These are phyloP conservation scores for Elgonia sp. DNA, from an alignment of 2,888 invertebrate species.

Conservation along the genomic window DNA sequence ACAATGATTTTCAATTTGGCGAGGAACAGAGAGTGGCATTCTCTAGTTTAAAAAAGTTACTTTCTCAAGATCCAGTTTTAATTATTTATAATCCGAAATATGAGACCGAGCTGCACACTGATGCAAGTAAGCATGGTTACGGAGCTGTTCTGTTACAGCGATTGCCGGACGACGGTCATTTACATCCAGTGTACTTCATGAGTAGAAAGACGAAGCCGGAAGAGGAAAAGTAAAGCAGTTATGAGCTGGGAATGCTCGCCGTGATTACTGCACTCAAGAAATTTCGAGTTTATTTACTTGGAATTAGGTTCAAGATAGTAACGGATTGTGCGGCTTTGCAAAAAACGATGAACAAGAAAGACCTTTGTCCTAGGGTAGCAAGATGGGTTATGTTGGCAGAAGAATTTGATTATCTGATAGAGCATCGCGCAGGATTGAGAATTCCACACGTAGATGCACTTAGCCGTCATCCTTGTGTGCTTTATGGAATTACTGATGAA, in stretches of 20 bases:
- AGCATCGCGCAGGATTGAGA: conserved; percentile 23
- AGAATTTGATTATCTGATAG: conserved; percentile 9
- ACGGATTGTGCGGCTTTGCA: conserved; percentile 22
- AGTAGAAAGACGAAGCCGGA: conserved; percentile 17
- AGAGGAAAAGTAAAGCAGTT: conserved; percentile 34
- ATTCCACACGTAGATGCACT: conserved; percentile 23
- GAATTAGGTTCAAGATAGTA: conserved; percentile 25
- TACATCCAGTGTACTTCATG: conserved; percentile 26
- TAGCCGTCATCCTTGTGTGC: conserved; percentile 58
- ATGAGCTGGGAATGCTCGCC: conserved; percentile 29
- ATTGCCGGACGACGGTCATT: conserved; percentile 6
- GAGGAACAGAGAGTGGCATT: not conserved
- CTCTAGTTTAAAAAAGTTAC: not conserved
- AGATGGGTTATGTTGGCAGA: conserved; percentile 19
- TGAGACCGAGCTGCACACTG: conserved; percentile 18
- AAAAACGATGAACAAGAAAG: conserved; percentile 29
- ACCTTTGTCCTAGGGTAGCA: conserved; percentile 5
- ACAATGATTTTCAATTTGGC: conserved; percentile 22
- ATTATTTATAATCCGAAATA: conserved; percentile 3
- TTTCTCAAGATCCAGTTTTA: conserved; percentile 8
- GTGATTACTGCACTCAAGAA: conserved; percentile 9
- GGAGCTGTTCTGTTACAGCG: conserved; percentile 20
- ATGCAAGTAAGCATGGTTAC: conserved; percentile 19
- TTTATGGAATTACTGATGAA: not conserved
- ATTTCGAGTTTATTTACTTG: conserved; percentile 12